Percentiles rank a stretch among this genome's conserved stretches.
phyloP scores from a whole-genome alignment of 2,113 vertebrate genomes.

The Periophthalmodon schlosseri region DNA sequence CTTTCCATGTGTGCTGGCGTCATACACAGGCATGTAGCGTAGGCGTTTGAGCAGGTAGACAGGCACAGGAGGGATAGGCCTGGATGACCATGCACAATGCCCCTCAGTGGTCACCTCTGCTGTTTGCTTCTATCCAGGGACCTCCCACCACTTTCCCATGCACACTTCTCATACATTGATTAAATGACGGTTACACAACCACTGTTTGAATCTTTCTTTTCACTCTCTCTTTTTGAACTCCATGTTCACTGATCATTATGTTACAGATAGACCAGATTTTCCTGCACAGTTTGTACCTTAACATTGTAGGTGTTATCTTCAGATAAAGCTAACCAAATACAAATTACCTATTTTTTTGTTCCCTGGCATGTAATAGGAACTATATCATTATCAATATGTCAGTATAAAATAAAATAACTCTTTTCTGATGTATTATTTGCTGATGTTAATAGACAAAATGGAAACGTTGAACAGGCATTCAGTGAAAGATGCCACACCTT shows the following conservation, averaged over 20 bases:
- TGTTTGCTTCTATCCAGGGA: conserved; percentile 31
- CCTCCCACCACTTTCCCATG: conserved; percentile 24
- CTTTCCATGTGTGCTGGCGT: conserved; percentile 3
- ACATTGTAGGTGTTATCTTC: neutral
- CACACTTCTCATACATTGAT: conserved; percentile 15
- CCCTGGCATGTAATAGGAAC: too few species aligned
- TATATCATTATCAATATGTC: too few species aligned
- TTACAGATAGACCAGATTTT: neutral
- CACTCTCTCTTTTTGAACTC: neutral
- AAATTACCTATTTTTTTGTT: too few species aligned
- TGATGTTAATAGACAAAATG: neutral
- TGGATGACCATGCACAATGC: neutral
- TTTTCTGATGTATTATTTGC: neutral
- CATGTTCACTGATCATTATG: neutral
- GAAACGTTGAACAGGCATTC: neutral
- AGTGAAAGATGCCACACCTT: too few species aligned
- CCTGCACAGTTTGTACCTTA: neutral
- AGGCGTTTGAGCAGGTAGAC: neutral
- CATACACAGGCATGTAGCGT: neutral
- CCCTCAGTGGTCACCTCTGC: conserved; percentile 22
- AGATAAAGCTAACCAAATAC: too few species aligned
- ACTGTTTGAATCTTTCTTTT: neutral
- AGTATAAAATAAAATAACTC: neutral
- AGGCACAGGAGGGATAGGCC: conserved; percentile 20
- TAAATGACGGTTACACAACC: neutral